These are phyloP conservation scores for Vombatus ursinus DNA, from an alignment of 2,113 vertebrate species.

Conservation along the genomic window DNA sequence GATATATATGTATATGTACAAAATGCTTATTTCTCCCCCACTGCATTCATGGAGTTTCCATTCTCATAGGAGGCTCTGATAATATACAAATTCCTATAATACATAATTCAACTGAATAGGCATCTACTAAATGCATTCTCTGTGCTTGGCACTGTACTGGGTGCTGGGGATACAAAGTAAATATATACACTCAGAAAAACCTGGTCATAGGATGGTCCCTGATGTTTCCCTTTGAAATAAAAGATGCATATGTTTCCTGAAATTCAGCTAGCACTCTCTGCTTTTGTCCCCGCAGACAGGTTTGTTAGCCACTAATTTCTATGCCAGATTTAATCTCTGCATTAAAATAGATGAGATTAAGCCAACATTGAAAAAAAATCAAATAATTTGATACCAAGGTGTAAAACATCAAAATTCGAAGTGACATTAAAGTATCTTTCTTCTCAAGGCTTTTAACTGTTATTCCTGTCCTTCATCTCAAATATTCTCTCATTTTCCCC, in stretches of 20 bases:
- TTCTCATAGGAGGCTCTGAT: not conserved
- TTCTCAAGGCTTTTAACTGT: conserved; percentile 8
- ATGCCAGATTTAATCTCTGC: not conserved
- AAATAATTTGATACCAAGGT: conserved; percentile 14
- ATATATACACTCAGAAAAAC: not conserved
- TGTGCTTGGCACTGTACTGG: not conserved
- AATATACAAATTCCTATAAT: not conserved
- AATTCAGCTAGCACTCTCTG: not conserved
- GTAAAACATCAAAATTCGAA: conserved; percentile 21
- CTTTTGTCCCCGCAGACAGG: not conserved
- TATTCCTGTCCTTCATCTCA: conserved; percentile 33
- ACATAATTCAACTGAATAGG: not conserved
- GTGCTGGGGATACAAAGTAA: not conserved
- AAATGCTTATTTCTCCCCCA: not conserved
- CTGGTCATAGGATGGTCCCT: not conserved
- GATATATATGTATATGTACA: not conserved
- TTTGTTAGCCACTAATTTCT: conserved; percentile 10
- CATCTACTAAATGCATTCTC: not conserved
- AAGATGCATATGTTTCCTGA: not conserved
- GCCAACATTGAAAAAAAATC: conserved; percentile 15
- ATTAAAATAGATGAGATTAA: conserved; percentile 5
- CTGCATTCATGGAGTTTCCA: not conserved
- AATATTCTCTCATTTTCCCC: conserved; percentile 5
- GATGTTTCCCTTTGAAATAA: not conserved
- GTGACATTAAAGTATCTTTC: conserved; percentile 37